Base-by-base conservation (phyloP, 2,113 vertebrate genomes). In the Zapornia atra region DNA sequence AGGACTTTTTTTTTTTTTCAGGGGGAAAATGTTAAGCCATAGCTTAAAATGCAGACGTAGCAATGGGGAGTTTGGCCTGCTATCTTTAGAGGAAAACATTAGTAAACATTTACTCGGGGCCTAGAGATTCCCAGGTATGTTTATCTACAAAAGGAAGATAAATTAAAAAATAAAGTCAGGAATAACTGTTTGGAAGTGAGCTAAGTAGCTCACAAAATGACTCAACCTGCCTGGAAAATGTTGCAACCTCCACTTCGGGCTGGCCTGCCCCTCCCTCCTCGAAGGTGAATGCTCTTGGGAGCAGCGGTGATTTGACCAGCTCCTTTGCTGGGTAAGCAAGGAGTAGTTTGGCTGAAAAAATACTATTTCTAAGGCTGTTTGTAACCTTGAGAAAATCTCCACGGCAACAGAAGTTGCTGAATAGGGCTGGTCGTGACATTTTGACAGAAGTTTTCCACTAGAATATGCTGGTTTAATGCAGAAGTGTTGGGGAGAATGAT, bases 331-430 rank as follows among this genome's bases (percentile, higher is more conserved):
- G 57, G 24, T 73, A 61, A 91, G 82, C 77, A 78, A 86, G 69
- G 69, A 90, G 26, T 34, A 53, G 40, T 29, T 66, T 75, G 51
- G 60, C 68, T 90, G 71, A 75, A 46, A 46, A 71, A 93, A 75
- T 69, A 73, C 51, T 77, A n/a, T 96, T 95, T 73, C 66, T 90
- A 64, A 59, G 93, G 42, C 44, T 81, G 50, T 94, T 88, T 96
- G 53, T 93, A 91, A 69, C 80, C 80, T 65, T 84, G 80, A 90
- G 51, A 93, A 77, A 28, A 80, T 95, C 72, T 78, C 94, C 75
- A 82, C 0, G 0, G 80, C 88, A 94, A 82, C 88, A 54, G 68
- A 90, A 93, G 48, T 42, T 88, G 53, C 80, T 92, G 76, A 93
- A 54, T 71, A 76, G 72, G n/a, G 65, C 21, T 82, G 65, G 57